Conservation (phyloP, 2,113 vertebrate species). For the Donacobius atricapilla region DNA sequence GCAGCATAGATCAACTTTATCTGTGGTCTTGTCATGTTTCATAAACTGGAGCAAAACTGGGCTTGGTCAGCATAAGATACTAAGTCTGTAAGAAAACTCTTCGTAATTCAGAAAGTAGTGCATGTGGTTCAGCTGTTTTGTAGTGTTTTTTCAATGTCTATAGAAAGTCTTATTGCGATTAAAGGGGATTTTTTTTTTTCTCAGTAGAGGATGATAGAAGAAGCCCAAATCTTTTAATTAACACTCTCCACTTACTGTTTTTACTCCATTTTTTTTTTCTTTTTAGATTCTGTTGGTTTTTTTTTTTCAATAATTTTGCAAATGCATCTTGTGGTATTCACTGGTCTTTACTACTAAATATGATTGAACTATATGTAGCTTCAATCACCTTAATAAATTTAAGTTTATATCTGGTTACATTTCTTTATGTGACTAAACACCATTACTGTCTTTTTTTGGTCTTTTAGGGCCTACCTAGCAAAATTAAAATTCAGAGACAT, state of each 20-base stretch:
- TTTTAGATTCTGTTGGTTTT: background rate
- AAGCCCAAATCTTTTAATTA: background rate
- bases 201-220: background rate
- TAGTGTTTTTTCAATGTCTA: background rate
- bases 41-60: conserved; percentile 1
- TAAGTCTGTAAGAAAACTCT: background rate
- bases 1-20: conserved; percentile 31
- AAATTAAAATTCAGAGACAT: background rate
- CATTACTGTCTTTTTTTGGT: background rate
- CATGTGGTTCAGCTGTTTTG: background rate
- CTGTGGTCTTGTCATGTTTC: conserved; percentile 39
- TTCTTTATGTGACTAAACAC: background rate
- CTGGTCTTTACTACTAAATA: background rate
- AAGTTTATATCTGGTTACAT: background rate
- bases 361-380: background rate
- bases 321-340: background rate
- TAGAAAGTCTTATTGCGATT: background rate
- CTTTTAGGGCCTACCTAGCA: background rate
- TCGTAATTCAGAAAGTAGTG: background rate
- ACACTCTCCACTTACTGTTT: background rate
- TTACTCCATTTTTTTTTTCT: background rate
- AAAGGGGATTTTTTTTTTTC: background rate
- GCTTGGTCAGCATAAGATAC: conserved; percentile 3
- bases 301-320: background rate
- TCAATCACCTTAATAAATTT: background rate